Base-by-base conservation (phyloP, 2,113 vertebrate species). In the Trogon surrucura region DNA sequence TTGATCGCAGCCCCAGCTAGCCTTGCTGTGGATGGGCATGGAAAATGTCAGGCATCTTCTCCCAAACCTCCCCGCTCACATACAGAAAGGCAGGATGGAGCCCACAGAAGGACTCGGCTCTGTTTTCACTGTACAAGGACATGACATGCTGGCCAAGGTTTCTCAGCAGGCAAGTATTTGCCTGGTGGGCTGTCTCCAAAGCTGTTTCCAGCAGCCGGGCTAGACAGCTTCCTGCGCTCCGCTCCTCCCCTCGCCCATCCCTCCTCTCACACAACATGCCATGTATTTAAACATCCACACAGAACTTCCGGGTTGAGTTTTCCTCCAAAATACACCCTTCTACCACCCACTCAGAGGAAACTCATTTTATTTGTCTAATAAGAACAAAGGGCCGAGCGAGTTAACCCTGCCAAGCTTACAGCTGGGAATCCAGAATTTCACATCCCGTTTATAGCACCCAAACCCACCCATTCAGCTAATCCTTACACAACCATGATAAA, bases 311-410 rank as follows among this genome's bases (percentile, higher is more conserved):
- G 69, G 53, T 94, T 89, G 88, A 90, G 65, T 80, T 60, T 80
- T 95, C 85, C 74, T 96, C 93, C 96, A 93, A 95, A 96, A 96
- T 85, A 93, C 92, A 92, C 72, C 83, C 80, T 96, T 80, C 65
- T 93, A 53, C 95, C 85, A 89, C 96, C 93, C 95, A 96, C 95
- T 90, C 88, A 57, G 80, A 96, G 83, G 83, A 95, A 96, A 92
- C 69, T 94, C 32, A n/a, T 95, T 94, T 88, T 97, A 91, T 97
- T 96, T 96, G 92, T 80, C 77, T 92, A 92, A 90, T 60, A 74
- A 95, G 92, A 97, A 94, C 93, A 96, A 97, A 97, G 88, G 91
- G 73, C 90, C 20, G 32, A 88, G 82, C 3, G 0, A 87, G 48
- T 84, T 93, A 88, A 93, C 88, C 60, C 61, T 90, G 88, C 88